phyloP scores from a whole-genome alignment of 2,888 invertebrate species.

The Drosophila antonietae region DNA sequence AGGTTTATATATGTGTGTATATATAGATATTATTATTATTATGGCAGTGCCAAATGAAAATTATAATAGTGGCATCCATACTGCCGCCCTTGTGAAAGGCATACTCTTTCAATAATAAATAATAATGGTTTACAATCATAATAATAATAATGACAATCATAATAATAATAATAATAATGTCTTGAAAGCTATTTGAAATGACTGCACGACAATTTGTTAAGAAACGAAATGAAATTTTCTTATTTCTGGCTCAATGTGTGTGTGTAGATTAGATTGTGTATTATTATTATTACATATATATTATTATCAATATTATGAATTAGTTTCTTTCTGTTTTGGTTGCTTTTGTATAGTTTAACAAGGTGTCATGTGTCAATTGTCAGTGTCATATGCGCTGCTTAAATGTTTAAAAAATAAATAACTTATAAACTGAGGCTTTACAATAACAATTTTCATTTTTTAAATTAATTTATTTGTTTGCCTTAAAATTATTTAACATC shows the following conservation, averaged over 20 bases:
- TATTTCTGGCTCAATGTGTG: conserved; percentile 20
- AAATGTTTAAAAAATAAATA: conserved; percentile 73
- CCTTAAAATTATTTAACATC: conserved; percentile 77
- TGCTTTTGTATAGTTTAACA: conserved; percentile 64
- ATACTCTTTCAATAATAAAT: conserved; percentile 43
- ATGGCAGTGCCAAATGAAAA: conserved; percentile 54
- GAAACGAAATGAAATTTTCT: conserved; percentile 22
- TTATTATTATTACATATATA: conserved; percentile 33
- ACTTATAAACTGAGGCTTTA: conserved; percentile 75
- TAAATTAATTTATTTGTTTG: conserved; percentile 64
- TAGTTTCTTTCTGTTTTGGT: conserved; percentile 21
- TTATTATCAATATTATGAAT: conserved; percentile 41
- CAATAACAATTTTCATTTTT: conserved; percentile 74
- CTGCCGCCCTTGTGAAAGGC: conserved; percentile 52
- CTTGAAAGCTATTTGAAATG: conserved; percentile 60
- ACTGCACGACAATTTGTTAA: conserved; percentile 45
- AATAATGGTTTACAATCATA: conserved; percentile 21
- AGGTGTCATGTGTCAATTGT: conserved; percentile 54
- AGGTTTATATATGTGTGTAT: conserved; percentile 11
- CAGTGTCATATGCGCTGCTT: conserved; percentile 72
- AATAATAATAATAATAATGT: conserved; percentile 31
- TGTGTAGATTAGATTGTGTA: conserved; percentile 20
- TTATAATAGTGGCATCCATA: conserved; percentile 30
- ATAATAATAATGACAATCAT: conserved; percentile 7
- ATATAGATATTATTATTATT: conserved; percentile 22